phyloP scores from a whole-genome alignment of 2,113 vertebrate species.

The Archocentrus centrarchus region DNA sequence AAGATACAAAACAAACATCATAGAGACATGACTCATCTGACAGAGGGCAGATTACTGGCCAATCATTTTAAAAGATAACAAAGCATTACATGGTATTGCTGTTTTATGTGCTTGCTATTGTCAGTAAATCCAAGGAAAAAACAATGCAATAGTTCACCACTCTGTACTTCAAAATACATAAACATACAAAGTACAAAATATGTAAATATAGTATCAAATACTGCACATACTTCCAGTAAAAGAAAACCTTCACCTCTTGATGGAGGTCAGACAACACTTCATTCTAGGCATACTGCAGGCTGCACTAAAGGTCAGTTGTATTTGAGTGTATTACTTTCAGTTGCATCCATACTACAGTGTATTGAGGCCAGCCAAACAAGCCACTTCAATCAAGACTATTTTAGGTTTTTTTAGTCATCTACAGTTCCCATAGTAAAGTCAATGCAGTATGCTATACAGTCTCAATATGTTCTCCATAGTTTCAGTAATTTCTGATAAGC shows the following conservation, averaged over 20 bases:
- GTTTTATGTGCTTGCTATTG: too few species aligned
- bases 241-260: rapidly evolving
- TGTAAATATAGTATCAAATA: background rate
- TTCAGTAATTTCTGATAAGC: slow-evolving; percentile 43
- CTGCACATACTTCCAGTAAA: background rate
- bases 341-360: background rate
- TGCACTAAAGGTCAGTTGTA: background rate
- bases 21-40: too few species aligned
- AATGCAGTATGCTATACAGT: slow-evolving; percentile 48
- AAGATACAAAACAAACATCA: too few species aligned
- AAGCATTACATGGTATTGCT: background rate
- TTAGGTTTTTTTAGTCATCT: background rate
- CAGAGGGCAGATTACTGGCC: background rate
- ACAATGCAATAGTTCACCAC: background rate
- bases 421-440: slow-evolving; percentile 46
- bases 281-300: background rate
- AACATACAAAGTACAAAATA: background rate
- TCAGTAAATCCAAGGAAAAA: background rate
- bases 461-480: slow-evolving; percentile 40
- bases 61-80: background rate
- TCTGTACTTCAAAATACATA: background rate
- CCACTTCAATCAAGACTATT: background rate
- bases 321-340: background rate
- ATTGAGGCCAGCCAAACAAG: background rate
- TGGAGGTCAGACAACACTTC: background rate